Evolutionary conservation across 2,888 invertebrate genomes (phyloP).

Genomic region (Labia minor): DNA sequence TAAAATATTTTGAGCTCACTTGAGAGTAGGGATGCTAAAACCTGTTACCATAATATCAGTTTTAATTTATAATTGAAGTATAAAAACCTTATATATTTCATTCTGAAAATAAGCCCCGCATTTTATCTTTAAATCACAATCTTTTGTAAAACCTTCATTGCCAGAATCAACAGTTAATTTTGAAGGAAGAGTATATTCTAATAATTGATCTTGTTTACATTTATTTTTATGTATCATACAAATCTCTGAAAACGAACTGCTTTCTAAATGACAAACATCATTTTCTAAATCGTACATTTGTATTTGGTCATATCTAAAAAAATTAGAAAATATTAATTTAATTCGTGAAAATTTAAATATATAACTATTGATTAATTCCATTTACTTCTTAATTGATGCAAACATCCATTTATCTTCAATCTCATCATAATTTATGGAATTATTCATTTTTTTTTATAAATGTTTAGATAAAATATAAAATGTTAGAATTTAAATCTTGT

Average conservation of each 20-base stretch:
- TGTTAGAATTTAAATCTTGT: too few species aligned
- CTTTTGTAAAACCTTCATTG: constrained; percentile 19
- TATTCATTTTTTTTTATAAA: not conserved
- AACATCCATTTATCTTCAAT: constrained; percentile 24
- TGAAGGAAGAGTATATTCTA: not conserved
- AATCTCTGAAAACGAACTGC: not conserved
- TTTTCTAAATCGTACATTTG: not conserved
- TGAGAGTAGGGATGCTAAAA: too few species aligned
- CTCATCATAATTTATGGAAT: not conserved
- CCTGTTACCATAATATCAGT: too few species aligned
- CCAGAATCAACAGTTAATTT: constrained; percentile 17
- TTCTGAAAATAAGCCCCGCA: constrained; percentile 18
- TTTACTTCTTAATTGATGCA: constrained; percentile 22
- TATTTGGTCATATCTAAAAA: not conserved
- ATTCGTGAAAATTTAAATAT: not conserved
- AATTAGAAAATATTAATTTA: not conserved
- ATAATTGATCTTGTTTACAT: not conserved
- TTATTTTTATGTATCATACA: not conserved
- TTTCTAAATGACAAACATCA: not conserved
- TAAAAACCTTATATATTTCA: constrained; percentile 18
- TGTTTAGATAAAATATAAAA: too few species aligned
- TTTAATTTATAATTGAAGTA: too few species aligned
- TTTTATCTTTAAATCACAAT: constrained; percentile 18
- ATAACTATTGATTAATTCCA: not conserved
- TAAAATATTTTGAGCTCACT: too few species aligned